Base-by-base conservation (phyloP, 92 coral and sea anemone species). In the Montipora capitata region DNA sequence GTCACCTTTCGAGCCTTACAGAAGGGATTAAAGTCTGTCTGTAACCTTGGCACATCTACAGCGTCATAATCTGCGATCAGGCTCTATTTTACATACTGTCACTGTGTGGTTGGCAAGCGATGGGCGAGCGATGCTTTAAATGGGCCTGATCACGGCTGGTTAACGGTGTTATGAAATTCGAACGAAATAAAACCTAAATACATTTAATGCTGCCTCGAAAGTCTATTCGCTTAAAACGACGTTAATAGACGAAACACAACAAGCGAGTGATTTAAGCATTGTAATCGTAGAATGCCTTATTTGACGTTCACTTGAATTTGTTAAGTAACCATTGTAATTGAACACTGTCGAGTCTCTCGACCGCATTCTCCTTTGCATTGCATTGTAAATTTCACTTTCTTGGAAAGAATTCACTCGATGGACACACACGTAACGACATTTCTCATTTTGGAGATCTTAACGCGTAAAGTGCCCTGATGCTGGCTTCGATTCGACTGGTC, bases 291-390 rank as follows among this genome's bases (percentile, higher is more conserved):
- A 40, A 62, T 51, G 16, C 40, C 65, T n/a, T 67, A 20, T 69
- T 81, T 81, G 68, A 68, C 51, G 75, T 81, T 81, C 85, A 68
- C 85, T 81, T 74, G 41, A 68, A 69, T 52, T 16, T 1, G 16
- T 51, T 12, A 18, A 80, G 5, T 48, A 40, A 68, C 41, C 54
- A 54, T 52, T 81, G 68, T 52, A 20, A 68, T 20, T 8, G 10
- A 54, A 54, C 12, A 12, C 61, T 11, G 10, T 44, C 67, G 76
- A 68, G 38, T 35, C 20, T 66, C 73, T 68, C 75, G 13, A 80
- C 52, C 76, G 11, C 61, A 54, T 42, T 81, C 18, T 68, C 39
- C 58, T 54, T 81, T 68, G 54, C 17, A 81, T 81, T 81, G 76
- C 77, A 68, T 61, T n/a, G 40, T 76, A 52, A 81, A 81, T 77